Percentiles rank a stretch among this genome's conserved stretches.
Evolutionary conservation across 2,797 vertebrate genomes (phyloP).

Genomic region (Allochrocebus solatus): DNA sequence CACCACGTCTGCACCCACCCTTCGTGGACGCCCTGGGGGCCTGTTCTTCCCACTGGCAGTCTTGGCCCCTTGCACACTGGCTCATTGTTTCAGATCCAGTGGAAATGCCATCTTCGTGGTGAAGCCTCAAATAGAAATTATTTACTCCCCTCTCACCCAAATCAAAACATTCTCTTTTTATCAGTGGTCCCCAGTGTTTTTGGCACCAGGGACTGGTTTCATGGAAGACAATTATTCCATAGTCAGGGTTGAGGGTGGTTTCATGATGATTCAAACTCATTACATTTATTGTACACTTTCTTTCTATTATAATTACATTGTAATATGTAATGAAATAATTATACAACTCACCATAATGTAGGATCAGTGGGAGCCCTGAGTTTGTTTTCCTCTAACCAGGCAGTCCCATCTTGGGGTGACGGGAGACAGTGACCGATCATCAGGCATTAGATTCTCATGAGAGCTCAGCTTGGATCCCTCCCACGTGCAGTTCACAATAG

Average conservation of each 20-base stretch:
- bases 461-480: background rate
- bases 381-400: background rate
- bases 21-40: rapidly evolving
- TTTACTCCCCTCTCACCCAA: background rate
- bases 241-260: background rate
- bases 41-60: rapidly evolving
- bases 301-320: background rate
- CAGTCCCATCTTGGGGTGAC: no score
- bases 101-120: no score
- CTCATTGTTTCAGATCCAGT: background rate
- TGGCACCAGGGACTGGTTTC: background rate
- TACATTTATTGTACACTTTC: background rate
- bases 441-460: background rate
- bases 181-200: background rate
- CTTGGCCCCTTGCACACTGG: rapidly evolving
- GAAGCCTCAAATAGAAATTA: background rate
- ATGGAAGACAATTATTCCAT: background rate
- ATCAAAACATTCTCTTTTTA: background rate
- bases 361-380: background rate
- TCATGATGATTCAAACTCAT: background rate
- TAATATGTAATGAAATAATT: background rate
- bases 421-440: background rate
- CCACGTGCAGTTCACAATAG: background rate
- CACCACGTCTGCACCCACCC: background rate
- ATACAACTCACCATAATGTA: background rate